These are phyloP conservation scores for Periophthalmodon schlosseri DNA, from an alignment of 2,113 vertebrate genomes.

Conservation along the genomic window DNA sequence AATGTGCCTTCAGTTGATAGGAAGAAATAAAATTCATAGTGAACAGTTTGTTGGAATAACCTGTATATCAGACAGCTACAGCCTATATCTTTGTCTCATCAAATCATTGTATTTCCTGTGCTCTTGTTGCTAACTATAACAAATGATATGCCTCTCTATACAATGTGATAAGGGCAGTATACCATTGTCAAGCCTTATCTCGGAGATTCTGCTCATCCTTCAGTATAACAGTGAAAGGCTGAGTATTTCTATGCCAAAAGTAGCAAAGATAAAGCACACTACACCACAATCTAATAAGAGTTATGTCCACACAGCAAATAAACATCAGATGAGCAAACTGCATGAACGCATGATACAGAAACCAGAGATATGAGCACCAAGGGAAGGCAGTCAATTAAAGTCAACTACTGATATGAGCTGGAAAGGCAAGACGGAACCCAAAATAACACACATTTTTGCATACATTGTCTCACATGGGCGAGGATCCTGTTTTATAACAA, in stretches of 20 bases:
- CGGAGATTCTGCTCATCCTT: background rate
- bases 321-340: conserved; percentile 1
- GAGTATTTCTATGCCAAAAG: conserved; percentile 28
- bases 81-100: background rate
- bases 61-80: background rate
- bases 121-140: conserved; percentile 15
- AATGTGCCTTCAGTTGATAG: conserved; percentile 10
- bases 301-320: conserved; percentile 1
- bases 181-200: conserved; percentile 34
- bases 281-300: background rate
- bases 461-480: background rate
- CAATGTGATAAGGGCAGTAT: conserved; percentile 39
- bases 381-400: background rate
- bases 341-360: background rate
- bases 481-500: background rate
- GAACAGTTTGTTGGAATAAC: background rate
- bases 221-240: conserved; percentile 12
- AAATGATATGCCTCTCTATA: background rate
- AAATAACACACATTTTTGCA: background rate
- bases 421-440: background rate
- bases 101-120: conserved; percentile 17
- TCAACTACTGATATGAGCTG: background rate
- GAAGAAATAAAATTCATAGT: background rate
- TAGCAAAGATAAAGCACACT: background rate
- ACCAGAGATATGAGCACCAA: background rate